phyloP scores from a whole-genome alignment of 2,113 vertebrate species.

The Clarias gariepinus region DNA sequence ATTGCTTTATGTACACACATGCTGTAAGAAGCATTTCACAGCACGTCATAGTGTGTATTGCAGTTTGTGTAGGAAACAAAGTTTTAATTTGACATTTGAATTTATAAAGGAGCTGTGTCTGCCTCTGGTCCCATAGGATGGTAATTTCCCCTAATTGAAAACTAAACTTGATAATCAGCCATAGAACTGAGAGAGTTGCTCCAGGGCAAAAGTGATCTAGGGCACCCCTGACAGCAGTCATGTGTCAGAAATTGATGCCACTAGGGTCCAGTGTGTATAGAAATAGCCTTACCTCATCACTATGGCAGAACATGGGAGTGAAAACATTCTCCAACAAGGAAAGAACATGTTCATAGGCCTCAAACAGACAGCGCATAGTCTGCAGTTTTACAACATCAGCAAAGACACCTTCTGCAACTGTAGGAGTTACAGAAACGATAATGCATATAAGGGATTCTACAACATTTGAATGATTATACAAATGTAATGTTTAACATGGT shows the following conservation, averaged over 20 bases:
- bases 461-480: too few species aligned
- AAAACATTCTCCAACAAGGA: slow-evolving; percentile 95
- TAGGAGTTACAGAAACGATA: not conserved
- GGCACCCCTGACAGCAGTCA: not conserved
- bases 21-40: not conserved
- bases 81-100: not conserved
- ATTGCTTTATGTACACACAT: not conserved
- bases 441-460: not conserved
- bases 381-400: slow-evolving; percentile 91
- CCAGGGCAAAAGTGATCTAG: not conserved
- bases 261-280: not conserved
- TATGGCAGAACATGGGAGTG: slow-evolving; percentile 97
- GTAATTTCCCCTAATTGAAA: not conserved
- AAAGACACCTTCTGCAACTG: slow-evolving; percentile 92
- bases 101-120: not conserved
- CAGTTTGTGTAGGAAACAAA: not conserved
- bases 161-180: not conserved
- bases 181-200: not conserved
- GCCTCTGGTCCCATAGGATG: not conserved
- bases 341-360: slow-evolving; percentile 95
- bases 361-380: slow-evolving; percentile 94
- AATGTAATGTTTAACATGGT: too few species aligned
- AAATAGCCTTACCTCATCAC: slow-evolving; percentile 82
- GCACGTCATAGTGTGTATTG: not conserved
- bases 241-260: slow-evolving; percentile 52